Evolutionary conservation across 2,113 vertebrate genomes (phyloP).

Genomic region (Malurus melanocephalus): DNA sequence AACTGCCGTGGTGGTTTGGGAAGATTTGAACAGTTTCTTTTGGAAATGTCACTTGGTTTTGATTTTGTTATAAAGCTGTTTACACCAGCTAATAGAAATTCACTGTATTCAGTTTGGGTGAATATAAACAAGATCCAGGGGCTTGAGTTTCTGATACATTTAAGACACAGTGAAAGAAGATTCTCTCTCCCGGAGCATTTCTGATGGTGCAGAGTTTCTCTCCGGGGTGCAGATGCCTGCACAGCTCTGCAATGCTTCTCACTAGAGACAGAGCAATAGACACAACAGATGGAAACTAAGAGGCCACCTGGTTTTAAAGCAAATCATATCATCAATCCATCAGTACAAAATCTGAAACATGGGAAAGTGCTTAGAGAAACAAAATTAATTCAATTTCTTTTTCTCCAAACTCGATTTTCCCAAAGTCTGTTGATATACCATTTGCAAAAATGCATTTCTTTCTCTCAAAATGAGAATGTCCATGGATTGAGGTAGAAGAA

Average conservation of each 20-base stretch:
- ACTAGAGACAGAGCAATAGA: constrained; percentile 66
- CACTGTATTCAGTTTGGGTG: not conserved
- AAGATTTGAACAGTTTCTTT: not conserved
- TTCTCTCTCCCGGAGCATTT: not conserved
- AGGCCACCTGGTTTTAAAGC: constrained; percentile 62
- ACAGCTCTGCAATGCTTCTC: constrained; percentile 61
- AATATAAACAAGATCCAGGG: not conserved
- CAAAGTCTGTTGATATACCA: not conserved
- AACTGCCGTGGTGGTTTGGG: not conserved
- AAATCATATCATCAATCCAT: constrained; percentile 53
- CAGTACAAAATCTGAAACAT: constrained; percentile 54
- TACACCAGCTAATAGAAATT: not conserved
- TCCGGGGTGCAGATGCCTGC: constrained; percentile 49
- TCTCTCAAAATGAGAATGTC: not conserved
- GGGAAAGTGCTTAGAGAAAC: constrained; percentile 35
- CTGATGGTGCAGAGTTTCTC: not conserved
- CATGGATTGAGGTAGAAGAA: not conserved
- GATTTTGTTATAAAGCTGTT: not conserved
- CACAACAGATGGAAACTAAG: constrained; percentile 61
- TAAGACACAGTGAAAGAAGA: not conserved
- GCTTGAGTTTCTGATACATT: not conserved
- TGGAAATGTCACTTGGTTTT: not conserved
- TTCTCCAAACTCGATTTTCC: constrained; percentile 12
- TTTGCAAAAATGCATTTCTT: constrained; percentile 32
- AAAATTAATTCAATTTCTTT: constrained; percentile 18